Percentiles rank a stretch among this genome's conserved stretches.
Conservation (phyloP, 2,888 invertebrate species). For the Tolmerus cingulatus region DNA sequence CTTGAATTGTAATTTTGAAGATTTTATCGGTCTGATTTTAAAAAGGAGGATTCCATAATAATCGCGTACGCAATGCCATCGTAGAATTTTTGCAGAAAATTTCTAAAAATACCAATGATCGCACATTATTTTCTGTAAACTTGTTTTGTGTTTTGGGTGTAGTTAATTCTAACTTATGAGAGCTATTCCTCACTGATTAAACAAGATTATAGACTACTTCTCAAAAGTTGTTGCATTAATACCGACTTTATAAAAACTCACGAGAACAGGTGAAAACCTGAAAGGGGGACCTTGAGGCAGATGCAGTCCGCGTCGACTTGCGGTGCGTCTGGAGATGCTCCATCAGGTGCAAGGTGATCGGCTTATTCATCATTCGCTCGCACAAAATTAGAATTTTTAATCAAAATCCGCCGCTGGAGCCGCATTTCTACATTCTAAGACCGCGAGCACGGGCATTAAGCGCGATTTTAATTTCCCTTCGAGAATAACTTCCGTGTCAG, state of each 20-base stretch:
- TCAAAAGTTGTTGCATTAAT: not conserved
- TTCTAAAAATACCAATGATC: no score
- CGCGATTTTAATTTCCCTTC: not conserved
- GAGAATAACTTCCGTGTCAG: constrained; percentile 8
- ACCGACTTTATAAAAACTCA: not conserved
- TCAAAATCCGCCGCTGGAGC: not conserved
- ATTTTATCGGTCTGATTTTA: no score
- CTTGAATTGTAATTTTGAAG: no score
- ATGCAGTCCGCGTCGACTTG: not conserved
- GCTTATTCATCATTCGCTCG: not conserved
- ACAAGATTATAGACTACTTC: not conserved
- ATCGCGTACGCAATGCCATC: no score
- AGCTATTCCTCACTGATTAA: not conserved
- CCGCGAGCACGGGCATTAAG: no score
- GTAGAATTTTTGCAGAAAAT: no score
- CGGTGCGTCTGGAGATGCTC: not conserved
- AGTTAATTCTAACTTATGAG: not conserved
- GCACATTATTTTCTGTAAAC: no score
- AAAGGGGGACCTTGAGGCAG: not conserved
- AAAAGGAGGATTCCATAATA: no score
- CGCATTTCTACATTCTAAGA: not conserved
- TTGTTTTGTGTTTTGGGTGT: not conserved
- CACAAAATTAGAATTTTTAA: constrained; percentile 11
- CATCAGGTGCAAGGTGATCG: not conserved
- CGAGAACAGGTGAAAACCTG: not conserved